Evolutionary conservation across 2,797 vertebrate species (phyloP).

Genomic region (Xenops minutus): DNA sequence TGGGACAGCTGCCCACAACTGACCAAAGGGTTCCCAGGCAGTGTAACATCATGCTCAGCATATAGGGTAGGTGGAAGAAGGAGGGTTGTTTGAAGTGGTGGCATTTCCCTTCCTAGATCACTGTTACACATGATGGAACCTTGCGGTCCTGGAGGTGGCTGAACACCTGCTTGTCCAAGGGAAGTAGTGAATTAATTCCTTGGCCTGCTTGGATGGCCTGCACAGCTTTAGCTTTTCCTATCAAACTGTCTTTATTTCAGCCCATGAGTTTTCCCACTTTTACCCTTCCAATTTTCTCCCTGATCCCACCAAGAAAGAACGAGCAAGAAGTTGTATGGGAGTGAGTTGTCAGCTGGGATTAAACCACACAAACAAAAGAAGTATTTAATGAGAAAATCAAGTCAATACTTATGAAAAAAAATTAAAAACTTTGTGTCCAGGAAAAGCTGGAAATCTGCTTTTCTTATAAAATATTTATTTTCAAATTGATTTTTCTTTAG

Average conservation of each 20-base stretch:
- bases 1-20: neutral
- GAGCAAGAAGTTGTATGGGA: neutral
- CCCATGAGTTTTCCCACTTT: neutral
- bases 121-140: fast-evolving
- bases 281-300: neutral
- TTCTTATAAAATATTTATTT: neutral
- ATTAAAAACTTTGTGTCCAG: neutral
- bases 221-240: neutral
- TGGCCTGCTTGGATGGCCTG: neutral
- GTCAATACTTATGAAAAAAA: neutral
- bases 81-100: fast-evolving
- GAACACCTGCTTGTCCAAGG: neutral
- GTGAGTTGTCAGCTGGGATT: fast-evolving
- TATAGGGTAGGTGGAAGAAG: neutral
- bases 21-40: neutral
- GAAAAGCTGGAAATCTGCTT: neutral
- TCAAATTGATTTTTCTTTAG: neutral
- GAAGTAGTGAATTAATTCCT: neutral
- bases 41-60: neutral
- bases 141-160: neutral
- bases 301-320: neutral
- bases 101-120: neutral
- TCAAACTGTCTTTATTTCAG: neutral
- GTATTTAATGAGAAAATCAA: neutral
- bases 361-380: neutral